Percentiles rank a stretch among this genome's conserved stretches.
These are phyloP conservation scores for Triplophysa yarkandensis DNA, from an alignment of 2,797 vertebrate genomes.

Conservation along the genomic window DNA sequence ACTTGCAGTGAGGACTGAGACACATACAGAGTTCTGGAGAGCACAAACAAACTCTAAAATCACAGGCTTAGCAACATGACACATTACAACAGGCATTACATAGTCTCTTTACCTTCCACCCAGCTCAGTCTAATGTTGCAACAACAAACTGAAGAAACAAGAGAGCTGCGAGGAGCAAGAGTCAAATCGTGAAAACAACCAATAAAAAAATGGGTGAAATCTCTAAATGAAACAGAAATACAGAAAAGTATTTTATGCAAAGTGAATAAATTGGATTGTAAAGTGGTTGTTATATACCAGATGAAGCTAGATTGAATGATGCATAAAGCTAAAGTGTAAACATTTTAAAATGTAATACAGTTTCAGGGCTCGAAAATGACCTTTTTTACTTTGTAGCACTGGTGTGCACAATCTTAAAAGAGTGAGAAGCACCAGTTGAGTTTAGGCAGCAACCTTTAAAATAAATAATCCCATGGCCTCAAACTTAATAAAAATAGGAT, in stretches of 20 bases:
- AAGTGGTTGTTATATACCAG: background rate
- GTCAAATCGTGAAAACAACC: background rate
- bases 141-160: constrained; percentile 19
- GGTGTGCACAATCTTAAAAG: too few relatives aligned
- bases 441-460: too few relatives aligned
- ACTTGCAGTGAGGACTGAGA: constrained; percentile 34
- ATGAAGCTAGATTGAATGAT: background rate
- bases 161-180: background rate
- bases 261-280: background rate
- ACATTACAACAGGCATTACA: constrained; percentile 14
- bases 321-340: background rate
- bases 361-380: too few relatives aligned
- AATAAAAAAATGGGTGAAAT: background rate
- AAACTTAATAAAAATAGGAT: too few relatives aligned
- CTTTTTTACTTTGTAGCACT: too few relatives aligned
- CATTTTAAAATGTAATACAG: too few relatives aligned
- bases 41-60: constrained; percentile 30
- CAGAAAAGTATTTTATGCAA: background rate
- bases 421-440: too few relatives aligned
- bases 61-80: constrained; percentile 12
- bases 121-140: constrained; percentile 15
- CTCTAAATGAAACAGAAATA: background rate
- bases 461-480: too few relatives aligned
- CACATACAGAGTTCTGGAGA: constrained; percentile 19
- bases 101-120: constrained; percentile 17